Conservation (phyloP, 2,888 invertebrate genomes). For the Lumbricus terrestris region DNA sequence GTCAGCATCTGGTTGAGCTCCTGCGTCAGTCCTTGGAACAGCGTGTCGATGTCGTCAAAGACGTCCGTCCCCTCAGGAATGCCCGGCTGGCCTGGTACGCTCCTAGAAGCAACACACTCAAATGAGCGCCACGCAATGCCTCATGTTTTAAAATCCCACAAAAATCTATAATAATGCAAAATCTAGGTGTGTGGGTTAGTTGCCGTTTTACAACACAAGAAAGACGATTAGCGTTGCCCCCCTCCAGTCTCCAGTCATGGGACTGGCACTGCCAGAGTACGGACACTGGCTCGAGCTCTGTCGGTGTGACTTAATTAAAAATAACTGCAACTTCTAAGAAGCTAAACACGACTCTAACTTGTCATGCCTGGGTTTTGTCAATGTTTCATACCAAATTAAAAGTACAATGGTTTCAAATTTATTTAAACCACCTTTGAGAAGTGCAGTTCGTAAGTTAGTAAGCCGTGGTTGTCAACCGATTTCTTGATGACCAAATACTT, state of each 20-base stretch:
- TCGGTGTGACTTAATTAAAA: too few relatives aligned
- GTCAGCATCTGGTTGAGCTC: slow-evolving; percentile 92
- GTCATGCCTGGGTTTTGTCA: background rate
- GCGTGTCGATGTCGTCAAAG: slow-evolving; percentile 89
- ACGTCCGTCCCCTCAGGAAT: slow-evolving; percentile 43
- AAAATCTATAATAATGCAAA: background rate
- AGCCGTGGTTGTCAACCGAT: too few relatives aligned
- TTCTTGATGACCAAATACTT: too few relatives aligned
- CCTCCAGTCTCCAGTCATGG: too few relatives aligned
- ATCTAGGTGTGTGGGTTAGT: background rate
- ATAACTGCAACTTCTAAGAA: background rate
- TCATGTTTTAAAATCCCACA: background rate
- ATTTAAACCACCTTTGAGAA: background rate
- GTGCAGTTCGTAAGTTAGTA: too few relatives aligned
- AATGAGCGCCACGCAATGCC: background rate
- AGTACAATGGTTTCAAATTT: background rate
- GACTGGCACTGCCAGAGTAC: too few relatives aligned
- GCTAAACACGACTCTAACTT: background rate
- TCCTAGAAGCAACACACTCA: background rate
- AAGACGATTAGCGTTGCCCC: too few relatives aligned
- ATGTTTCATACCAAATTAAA: background rate
- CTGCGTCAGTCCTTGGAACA: slow-evolving; percentile 94
- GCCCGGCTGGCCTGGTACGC: background rate
- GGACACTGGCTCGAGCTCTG: too few relatives aligned
- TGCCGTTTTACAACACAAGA: too few relatives aligned